Percentiles rank a stretch among this genome's conserved stretches.
Evolutionary conservation across 2,113 vertebrate genomes (phyloP).

Genomic region (Bolborhynchus lineola): DNA sequence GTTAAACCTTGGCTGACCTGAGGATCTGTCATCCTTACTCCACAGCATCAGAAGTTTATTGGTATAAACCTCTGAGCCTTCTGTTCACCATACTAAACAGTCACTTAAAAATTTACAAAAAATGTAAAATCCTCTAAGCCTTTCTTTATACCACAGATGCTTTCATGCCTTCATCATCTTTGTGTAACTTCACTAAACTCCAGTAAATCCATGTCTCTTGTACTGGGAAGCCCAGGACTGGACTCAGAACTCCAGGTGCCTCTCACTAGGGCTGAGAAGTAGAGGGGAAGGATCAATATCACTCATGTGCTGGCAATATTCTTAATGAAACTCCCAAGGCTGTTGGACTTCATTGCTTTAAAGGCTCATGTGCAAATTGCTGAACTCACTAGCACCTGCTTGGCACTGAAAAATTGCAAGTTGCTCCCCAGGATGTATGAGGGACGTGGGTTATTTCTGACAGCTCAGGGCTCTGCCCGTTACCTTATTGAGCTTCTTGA

Average conservation of each 20-base stretch:
- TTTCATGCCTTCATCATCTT: background rate
- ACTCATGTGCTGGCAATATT: background rate
- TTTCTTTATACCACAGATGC: background rate
- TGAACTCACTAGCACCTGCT: background rate
- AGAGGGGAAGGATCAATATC: background rate
- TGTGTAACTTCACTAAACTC: background rate
- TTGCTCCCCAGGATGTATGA: too few relatives aligned
- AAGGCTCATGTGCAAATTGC: background rate
- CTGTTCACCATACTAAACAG: background rate
- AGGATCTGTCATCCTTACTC: background rate
- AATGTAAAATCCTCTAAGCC: background rate
- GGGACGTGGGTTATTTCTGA: background rate
- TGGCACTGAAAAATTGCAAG: background rate
- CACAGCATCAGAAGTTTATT: background rate
- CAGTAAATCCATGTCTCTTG: background rate
- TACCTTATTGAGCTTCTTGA: background rate
- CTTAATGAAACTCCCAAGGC: background rate
- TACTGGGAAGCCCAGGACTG: background rate
- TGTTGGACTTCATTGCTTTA: background rate
- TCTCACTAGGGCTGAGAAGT: background rate
- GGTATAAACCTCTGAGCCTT: background rate
- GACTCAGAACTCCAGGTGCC: background rate
- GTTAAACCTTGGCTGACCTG: background rate
- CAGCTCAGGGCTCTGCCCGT: background rate
- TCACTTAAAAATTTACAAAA: too few relatives aligned